A percentile compares a stretch with the other conserved stretches of the same genome.
Conservation (phyloP, 2,888 invertebrate genomes). For the Scrobipalpa atriplicella region DNA sequence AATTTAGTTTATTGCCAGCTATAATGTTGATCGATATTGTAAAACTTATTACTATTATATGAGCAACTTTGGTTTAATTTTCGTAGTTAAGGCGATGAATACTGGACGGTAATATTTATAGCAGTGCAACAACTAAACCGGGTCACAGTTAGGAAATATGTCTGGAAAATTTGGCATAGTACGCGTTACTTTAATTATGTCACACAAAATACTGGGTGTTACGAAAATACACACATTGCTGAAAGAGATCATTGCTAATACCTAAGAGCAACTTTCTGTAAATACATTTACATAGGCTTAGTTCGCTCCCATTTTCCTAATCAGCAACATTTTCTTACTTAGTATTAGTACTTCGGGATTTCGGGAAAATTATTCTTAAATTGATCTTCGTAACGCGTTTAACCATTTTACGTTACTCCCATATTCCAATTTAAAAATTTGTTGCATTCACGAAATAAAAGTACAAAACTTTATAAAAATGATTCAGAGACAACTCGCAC, state of each 20-base stretch:
- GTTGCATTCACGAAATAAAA: no score
- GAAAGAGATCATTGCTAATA: no score
- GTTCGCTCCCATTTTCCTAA: no score
- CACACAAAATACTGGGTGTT: not conserved
- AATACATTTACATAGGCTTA: no score
- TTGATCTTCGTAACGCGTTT: no score
- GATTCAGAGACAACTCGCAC: not conserved
- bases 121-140: conserved; percentile 25
- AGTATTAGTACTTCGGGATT: no score
- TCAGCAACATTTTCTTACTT: no score
- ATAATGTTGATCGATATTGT: not conserved
- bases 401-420: no score
- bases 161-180: conserved; percentile 30
- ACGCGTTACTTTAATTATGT: not conserved
- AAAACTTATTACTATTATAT: not conserved
- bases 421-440: no score
- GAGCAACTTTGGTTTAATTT: not conserved
- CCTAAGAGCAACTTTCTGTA: no score
- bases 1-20: not conserved
- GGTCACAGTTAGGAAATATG: conserved; percentile 31
- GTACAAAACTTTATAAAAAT: not conserved
- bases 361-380: no score
- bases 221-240: not conserved
- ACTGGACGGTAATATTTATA: conserved; percentile 27
- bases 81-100: not conserved